These are phyloP conservation scores for Cinclus cinclus DNA, from an alignment of 2,113 vertebrate species.

Conservation along the genomic window DNA sequence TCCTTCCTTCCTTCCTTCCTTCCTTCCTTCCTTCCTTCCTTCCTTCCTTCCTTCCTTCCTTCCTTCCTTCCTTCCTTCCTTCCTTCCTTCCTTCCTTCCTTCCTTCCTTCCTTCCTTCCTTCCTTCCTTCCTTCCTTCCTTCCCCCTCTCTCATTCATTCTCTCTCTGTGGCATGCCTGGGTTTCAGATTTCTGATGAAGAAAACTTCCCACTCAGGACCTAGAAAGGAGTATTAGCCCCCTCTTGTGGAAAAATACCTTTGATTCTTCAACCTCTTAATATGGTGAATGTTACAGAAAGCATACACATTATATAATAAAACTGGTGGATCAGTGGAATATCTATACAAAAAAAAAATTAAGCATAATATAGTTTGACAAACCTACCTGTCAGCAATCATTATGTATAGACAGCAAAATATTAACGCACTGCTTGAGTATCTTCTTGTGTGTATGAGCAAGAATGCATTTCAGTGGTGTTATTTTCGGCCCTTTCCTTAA, in stretches of 20 bases:
- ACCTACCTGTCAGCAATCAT: neutral
- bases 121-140: too few species aligned
- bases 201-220: neutral
- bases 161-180: neutral
- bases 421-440: neutral
- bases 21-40: too few species aligned
- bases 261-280: neutral
- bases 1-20: too few species aligned
- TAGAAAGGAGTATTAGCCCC: slow-evolving; percentile 42
- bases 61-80: too few species aligned
- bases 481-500: neutral
- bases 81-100: too few species aligned
- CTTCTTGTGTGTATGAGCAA: neutral
- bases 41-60: too few species aligned
- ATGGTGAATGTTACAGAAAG: neutral
- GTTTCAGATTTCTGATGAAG: neutral
- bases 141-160: too few species aligned
- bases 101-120: too few species aligned
- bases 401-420: neutral
- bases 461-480: neutral
- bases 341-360: neutral
- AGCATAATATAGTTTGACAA: neutral
- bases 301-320: fast-evolving
- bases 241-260: slow-evolving; percentile 51
- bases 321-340: neutral